Percentiles rank a stretch among this genome's conserved stretches.
Evolutionary conservation across 1,140 invertebrate species (phyloP).

Genomic region (Trachymyrmex septentrionalis): DNA sequence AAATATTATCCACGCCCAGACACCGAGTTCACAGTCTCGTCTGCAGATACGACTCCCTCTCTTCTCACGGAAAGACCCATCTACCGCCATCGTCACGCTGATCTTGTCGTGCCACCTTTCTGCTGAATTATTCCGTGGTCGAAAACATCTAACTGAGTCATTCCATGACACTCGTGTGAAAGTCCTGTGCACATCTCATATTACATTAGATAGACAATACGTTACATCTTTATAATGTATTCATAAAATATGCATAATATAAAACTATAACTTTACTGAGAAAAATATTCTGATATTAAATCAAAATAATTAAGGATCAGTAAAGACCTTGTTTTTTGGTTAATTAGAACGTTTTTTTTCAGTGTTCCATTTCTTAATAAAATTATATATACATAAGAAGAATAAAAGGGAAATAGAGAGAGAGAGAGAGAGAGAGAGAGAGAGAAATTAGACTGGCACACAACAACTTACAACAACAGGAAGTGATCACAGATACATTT

Average conservation of each 20-base stretch:
- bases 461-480: neutral
- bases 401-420: too few species aligned
- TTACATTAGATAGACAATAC: neutral
- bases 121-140: conserved; percentile 22
- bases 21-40: conserved; percentile 34
- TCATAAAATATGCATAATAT: conserved; percentile 2
- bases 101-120: conserved; percentile 36
- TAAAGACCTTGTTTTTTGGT: too few species aligned
- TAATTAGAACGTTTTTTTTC: too few species aligned
- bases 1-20: conserved; percentile 76
- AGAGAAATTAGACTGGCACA: neutral
- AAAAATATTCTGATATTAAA: too few species aligned
- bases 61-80: neutral
- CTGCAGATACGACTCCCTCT: conserved; percentile 4
- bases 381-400: neutral
- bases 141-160: conserved; percentile 18
- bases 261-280: too few species aligned
- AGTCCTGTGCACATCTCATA: neutral
- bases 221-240: neutral
- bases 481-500: neutral
- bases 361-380: neutral
- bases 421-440: neutral
- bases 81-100: conserved; percentile 20
- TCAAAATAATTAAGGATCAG: too few species aligned
- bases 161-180: neutral